These are phyloP conservation scores for Cerceris ruficornis DNA, from an alignment of 2,888 invertebrate species.

Conservation along the genomic window DNA sequence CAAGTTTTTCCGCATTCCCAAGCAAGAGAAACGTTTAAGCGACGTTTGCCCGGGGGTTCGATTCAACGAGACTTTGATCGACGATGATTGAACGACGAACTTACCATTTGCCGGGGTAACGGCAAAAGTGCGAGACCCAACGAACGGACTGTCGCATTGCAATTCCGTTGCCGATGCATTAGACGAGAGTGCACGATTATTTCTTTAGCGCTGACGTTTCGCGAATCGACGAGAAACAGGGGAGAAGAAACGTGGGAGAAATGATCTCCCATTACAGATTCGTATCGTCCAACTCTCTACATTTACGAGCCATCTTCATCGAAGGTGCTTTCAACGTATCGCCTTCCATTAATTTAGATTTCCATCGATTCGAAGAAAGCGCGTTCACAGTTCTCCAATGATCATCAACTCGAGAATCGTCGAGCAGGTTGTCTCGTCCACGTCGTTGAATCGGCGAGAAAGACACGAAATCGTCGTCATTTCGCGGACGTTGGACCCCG, in stretches of 20 bases:
- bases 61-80: constrained; percentile 9
- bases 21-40: not conserved
- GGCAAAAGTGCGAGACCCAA: not conserved
- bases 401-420: not conserved
- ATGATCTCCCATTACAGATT: no score
- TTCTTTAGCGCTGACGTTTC: no score
- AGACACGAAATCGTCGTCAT: constrained; percentile 2
- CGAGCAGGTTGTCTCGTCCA: not conserved
- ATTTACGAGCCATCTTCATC: no score
- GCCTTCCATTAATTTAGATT: no score
- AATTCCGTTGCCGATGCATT: not conserved
- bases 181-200: no score
- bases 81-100: constrained; percentile 1
- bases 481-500: constrained; percentile 25
- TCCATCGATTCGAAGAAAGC: no score
- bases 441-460: constrained; percentile 11
- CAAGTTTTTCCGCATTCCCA: no score
- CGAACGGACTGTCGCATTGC: not conserved
- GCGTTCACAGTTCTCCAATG: no score
- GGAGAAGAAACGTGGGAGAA: no score
- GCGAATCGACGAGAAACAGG: no score
- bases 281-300: no score
- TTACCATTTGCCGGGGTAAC: not conserved
- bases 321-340: no score
- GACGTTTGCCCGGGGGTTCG: not conserved